Evolutionary conservation across 2,888 invertebrate species (phyloP).

Genomic region (Lapara coniferarum): DNA sequence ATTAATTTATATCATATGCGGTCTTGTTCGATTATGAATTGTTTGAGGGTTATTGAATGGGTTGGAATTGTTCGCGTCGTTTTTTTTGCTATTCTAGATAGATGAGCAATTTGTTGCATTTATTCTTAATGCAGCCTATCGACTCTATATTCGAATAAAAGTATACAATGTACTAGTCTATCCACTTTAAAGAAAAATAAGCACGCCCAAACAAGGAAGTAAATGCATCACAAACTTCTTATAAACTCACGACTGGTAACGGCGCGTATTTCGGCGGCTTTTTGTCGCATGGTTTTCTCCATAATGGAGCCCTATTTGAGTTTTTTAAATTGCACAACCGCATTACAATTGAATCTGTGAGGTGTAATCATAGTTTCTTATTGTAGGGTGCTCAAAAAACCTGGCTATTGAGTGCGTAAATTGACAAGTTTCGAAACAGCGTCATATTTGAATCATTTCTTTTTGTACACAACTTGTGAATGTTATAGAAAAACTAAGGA

Average conservation of each 20-base stretch:
- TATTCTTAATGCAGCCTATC: no score
- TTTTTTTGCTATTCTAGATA: not conserved
- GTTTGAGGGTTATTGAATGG: no score
- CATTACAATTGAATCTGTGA: slow-evolving; percentile 4
- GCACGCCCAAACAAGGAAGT: not conserved
- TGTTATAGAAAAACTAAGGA: no score
- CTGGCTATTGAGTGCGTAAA: not conserved
- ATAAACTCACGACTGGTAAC: slow-evolving; percentile 26
- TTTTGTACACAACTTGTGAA: not conserved
- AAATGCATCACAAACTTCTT: slow-evolving; percentile 15
- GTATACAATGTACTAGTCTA: no score
- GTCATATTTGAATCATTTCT: slow-evolving; percentile 7
- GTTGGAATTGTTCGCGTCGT: not conserved
- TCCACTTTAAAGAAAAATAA: not conserved
- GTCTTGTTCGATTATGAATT: slow-evolving; percentile 17
- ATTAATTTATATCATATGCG: slow-evolving; percentile 23
- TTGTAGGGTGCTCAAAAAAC: not conserved
- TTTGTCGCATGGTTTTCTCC: slow-evolving; percentile 15
- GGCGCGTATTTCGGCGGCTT: slow-evolving; percentile 20
- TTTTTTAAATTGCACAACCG: slow-evolving; percentile 18
- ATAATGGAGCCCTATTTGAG: slow-evolving; percentile 6
- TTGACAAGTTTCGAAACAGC: slow-evolving; percentile 1
- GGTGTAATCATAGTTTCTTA: slow-evolving; percentile 3
- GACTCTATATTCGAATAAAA: no score
- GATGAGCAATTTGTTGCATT: no score